These are phyloP conservation scores for Rhimphoctona megacephalus DNA, from an alignment of 2,888 invertebrate genomes.

Conservation along the genomic window DNA sequence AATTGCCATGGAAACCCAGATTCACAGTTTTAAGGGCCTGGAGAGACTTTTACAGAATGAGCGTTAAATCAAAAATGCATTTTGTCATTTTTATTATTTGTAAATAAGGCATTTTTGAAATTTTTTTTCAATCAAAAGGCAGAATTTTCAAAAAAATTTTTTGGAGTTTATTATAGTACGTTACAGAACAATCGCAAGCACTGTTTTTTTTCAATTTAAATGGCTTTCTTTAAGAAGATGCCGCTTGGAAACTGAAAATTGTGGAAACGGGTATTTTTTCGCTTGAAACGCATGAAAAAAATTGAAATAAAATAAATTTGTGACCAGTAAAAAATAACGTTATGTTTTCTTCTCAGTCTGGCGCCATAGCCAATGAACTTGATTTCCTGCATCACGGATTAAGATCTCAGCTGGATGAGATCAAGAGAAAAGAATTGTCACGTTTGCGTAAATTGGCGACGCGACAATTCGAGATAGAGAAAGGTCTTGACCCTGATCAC, in stretches of 20 bases:
- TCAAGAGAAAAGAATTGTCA: constrained; percentile 95
- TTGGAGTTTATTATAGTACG: neutral
- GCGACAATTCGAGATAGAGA: constrained; percentile 88
- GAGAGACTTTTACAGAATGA: neutral
- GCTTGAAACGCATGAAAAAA: neutral
- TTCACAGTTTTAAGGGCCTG: neutral
- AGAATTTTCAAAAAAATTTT: too few species aligned
- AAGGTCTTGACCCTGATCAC: constrained; percentile 88
- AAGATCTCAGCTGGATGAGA: constrained; percentile 94
- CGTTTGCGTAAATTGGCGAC: constrained; percentile 91
- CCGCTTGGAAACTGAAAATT: too few species aligned
- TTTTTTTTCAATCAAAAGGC: too few species aligned
- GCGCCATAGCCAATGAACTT: constrained; percentile 95
- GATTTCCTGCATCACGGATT: constrained; percentile 96
- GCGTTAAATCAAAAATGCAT: too few species aligned
- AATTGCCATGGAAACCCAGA: too few species aligned
- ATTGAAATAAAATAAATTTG: neutral
- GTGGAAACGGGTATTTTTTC: neutral
- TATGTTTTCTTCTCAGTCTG: constrained; percentile 88
- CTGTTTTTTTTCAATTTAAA: neutral
- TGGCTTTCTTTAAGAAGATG: neutral
- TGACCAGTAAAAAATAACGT: neutral
- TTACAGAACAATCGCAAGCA: neutral
- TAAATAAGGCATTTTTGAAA: too few species aligned
- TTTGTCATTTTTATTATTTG: too few species aligned